These are phyloP conservation scores for Sceloporus undulatus DNA, from an alignment of 2,113 vertebrate genomes.

Conservation along the genomic window DNA sequence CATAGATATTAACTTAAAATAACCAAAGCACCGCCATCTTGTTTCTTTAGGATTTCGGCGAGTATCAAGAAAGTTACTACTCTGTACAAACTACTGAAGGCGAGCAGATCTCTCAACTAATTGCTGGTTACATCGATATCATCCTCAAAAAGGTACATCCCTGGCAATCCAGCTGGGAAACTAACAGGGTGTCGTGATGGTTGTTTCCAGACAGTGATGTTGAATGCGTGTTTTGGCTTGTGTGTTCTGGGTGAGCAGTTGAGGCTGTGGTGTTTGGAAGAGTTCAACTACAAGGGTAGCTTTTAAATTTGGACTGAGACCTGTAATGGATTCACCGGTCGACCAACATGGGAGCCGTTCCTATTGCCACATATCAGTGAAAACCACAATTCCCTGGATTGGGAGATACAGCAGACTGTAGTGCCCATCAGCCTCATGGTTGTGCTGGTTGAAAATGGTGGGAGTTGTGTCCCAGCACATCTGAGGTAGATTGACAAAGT, in stretches of 20 bases:
- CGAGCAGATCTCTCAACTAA: conserved; percentile 98
- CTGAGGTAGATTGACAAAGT: too few species aligned
- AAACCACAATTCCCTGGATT: not conserved
- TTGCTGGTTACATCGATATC: conserved; percentile 98
- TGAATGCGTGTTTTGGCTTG: not conserved
- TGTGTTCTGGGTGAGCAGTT: not conserved
- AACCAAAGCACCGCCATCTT: not conserved
- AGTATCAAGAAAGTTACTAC: conserved; percentile 99
- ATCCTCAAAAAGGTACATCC: conserved; percentile 94
- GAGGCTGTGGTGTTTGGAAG: too few species aligned
- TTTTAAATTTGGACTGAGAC: too few species aligned
- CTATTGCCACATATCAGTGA: too few species aligned
- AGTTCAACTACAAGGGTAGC: too few species aligned
- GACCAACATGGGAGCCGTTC: too few species aligned
- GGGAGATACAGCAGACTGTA: not conserved
- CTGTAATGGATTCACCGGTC: too few species aligned
- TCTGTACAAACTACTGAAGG: conserved; percentile 98
- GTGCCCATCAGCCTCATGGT: not conserved
- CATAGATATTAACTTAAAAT: not conserved
- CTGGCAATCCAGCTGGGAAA: not conserved
- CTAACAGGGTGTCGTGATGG: too few species aligned
- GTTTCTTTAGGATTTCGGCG: conserved; percentile 91
- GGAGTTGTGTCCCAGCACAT: not conserved
- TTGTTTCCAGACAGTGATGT: too few species aligned
- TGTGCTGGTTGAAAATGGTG: not conserved